Conservation (phyloP, 2,888 invertebrate species). For the Epinotia brunnichana region DNA sequence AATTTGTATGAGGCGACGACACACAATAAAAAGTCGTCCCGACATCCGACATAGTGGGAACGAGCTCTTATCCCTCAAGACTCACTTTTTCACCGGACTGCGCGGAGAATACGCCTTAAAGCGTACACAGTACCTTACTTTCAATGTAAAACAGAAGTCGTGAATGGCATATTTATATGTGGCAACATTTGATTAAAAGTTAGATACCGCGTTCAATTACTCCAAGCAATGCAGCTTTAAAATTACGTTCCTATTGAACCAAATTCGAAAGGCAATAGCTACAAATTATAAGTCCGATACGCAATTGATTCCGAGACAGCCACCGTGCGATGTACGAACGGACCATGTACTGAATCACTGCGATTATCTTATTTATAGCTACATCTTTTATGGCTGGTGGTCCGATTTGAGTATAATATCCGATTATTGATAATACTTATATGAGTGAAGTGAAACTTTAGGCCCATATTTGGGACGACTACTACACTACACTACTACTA, state of each 20-base stretch:
- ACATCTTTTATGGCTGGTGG: slow-evolving; percentile 22
- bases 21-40: no score
- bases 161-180: slow-evolving; percentile 20
- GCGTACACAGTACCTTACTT: neutral
- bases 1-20: no score
- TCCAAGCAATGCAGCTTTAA: slow-evolving; percentile 24
- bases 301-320: slow-evolving; percentile 47
- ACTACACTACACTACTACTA: no score
- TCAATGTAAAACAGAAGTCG: slow-evolving; percentile 16
- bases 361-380: slow-evolving; percentile 29
- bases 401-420: slow-evolving; percentile 5
- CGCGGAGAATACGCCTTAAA: neutral
- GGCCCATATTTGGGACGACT: neutral
- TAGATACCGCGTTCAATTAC: slow-evolving; percentile 34
- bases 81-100: no score
- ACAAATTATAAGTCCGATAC: slow-evolving; percentile 32
- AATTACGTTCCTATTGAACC: slow-evolving; percentile 31
- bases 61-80: no score
- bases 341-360: slow-evolving; percentile 12
- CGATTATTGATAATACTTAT: neutral
- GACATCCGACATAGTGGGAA: no score
- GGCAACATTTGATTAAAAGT: slow-evolving; percentile 36
- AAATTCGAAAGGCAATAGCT: slow-evolving; percentile 37
- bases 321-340: slow-evolving; percentile 37
- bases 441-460: neutral